These are phyloP conservation scores for Drosophila prosaltans DNA, from an alignment of 1,140 invertebrate genomes.

Conservation along the genomic window DNA sequence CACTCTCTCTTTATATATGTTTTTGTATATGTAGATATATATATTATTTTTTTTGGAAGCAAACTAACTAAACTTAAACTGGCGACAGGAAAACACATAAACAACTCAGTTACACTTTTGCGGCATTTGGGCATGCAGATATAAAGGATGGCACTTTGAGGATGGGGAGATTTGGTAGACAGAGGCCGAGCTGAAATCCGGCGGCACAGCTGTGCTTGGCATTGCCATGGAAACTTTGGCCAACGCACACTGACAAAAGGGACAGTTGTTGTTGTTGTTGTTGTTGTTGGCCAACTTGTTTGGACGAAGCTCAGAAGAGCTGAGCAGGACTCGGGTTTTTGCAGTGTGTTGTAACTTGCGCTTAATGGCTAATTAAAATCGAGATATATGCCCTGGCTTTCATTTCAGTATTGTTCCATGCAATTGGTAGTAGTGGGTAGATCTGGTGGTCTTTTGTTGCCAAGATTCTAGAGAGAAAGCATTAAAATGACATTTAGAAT, in stretches of 20 bases:
- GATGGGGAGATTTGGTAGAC: background rate
- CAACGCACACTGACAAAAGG: conserved; percentile 28
- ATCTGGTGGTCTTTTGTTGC: conserved; percentile 38
- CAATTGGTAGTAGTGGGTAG: conserved; percentile 25
- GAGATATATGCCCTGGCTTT: conserved; percentile 50
- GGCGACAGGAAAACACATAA: conserved; percentile 62
- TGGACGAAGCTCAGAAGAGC: too few species aligned
- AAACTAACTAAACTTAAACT: conserved; percentile 38
- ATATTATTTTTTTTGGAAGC: conserved; percentile 10
- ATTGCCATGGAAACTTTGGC: conserved; percentile 34
- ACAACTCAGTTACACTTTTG: conserved; percentile 78
- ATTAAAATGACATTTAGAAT: conserved; percentile 72
- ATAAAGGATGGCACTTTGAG: background rate
- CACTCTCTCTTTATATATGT: background rate
- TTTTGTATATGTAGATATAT: background rate
- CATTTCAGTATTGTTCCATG: conserved; percentile 20
- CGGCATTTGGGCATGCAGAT: conserved; percentile 7
- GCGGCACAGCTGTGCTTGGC: conserved; percentile 64
- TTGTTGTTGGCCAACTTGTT: too few species aligned
- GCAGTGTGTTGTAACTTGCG: conserved; percentile 46
- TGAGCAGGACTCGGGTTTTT: background rate
- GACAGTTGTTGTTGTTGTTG: background rate
- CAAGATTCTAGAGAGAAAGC: conserved; percentile 37
- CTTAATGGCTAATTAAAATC: conserved; percentile 75
- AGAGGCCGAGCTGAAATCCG: conserved; percentile 17